Conservation (phyloP, 2,113 vertebrate genomes). For the Prochilodus magdalenae region DNA sequence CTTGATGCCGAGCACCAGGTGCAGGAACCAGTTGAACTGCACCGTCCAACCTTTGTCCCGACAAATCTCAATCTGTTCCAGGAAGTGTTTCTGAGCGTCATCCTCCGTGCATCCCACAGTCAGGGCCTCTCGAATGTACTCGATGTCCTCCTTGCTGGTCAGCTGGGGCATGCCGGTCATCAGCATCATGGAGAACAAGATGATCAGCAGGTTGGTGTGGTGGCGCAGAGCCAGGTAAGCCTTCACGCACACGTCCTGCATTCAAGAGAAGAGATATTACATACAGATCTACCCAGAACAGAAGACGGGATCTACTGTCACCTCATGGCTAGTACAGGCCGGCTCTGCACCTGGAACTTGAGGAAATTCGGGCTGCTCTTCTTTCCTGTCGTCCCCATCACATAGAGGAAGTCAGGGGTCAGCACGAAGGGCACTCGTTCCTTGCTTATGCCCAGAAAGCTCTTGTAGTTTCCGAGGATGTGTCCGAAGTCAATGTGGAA, state of each 20-base stretch:
- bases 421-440: slow-evolving; percentile 98
- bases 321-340: background rate
- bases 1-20: slow-evolving; percentile 96
- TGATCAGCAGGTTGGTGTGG: slow-evolving; percentile 97
- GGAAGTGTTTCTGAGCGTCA: slow-evolving; percentile 92
- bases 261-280: slow-evolving; percentile 12
- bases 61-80: slow-evolving; percentile 98
- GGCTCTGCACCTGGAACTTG: slow-evolving; percentile 91
- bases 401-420: slow-evolving; percentile 96
- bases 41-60: slow-evolving; percentile 99
- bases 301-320: background rate
- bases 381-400: slow-evolving; percentile 96
- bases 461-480: slow-evolving; percentile 99
- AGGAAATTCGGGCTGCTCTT: slow-evolving; percentile 93
- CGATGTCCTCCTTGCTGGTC: slow-evolving; percentile 97
- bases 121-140: slow-evolving; percentile 94
- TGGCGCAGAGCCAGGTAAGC: slow-evolving; percentile 95
- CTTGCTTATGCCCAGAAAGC: slow-evolving; percentile 97
- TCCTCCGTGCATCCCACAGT: slow-evolving; percentile 91
- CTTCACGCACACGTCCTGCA: slow-evolving; percentile 89
- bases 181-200: slow-evolving; percentile 99
- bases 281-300: background rate
- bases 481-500: slow-evolving; percentile 99
- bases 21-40: slow-evolving; percentile 98
- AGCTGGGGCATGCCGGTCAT: slow-evolving; percentile 99